Percentiles rank a stretch among this genome's conserved stretches.
phyloP scores from a whole-genome alignment of 2,113 vertebrate species.

The Epinephelus fuscoguttatus region DNA sequence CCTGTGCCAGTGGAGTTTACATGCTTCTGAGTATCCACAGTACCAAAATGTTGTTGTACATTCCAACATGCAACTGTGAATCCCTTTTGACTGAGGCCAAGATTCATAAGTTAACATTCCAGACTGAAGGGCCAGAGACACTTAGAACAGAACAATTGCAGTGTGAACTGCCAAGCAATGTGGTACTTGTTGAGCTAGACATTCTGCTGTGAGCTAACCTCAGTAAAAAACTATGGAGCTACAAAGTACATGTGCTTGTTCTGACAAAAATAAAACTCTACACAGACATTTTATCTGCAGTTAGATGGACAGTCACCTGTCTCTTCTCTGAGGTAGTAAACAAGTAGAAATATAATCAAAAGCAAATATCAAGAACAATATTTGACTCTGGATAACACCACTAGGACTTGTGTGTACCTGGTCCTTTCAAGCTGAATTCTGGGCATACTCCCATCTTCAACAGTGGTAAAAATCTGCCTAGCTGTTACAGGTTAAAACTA shows the following conservation, averaged over 20 bases:
- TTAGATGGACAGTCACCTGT: constrained; percentile 71
- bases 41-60: background rate
- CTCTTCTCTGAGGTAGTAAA: constrained; percentile 83
- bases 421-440: constrained; percentile 49
- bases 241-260: constrained; percentile 77
- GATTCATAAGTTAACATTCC: constrained; percentile 44
- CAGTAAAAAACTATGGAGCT: constrained; percentile 63
- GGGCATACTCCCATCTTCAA: constrained; percentile 49
- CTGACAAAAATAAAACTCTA: constrained; percentile 74
- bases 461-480: constrained; percentile 59
- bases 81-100: constrained; percentile 9
- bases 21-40: background rate
- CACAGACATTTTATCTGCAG: constrained; percentile 72
- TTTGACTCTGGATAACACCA: constrained; percentile 43
- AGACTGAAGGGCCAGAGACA: constrained; percentile 48
- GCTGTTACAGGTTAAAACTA: constrained; percentile 67
- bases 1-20: background rate
- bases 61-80: constrained; percentile 28
- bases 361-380: constrained; percentile 65
- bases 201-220: constrained; percentile 57
- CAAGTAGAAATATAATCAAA: constrained; percentile 78
- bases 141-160: constrained; percentile 22
- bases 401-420: constrained; percentile 31
- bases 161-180: constrained; percentile 11
- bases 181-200: constrained; percentile 38